Base-by-base conservation (phyloP, 2,888 invertebrate species). In the Cheilosia soror region DNA sequence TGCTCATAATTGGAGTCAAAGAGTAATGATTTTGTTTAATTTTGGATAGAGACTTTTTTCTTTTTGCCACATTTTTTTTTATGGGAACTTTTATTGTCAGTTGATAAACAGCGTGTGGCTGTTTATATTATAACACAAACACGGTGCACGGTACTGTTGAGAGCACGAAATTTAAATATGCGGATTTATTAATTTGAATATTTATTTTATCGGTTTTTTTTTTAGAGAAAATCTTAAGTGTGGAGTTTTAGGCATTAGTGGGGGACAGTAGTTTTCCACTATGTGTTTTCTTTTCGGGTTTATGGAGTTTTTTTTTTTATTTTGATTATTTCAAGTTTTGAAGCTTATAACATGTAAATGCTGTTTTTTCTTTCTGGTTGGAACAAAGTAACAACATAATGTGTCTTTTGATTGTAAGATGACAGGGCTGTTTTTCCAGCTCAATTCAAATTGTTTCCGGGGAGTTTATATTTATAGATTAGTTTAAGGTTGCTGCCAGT, bases 1-100 rank as follows among this genome's bases (percentile, higher is more conserved):
- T 71, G 58, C 27, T 72, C 78, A 83, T 79, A 83, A 84, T 65
- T 75, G 75, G 69, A 81, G 69, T 44, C 76, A 65, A 65, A 75
- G 58, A 69, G 79, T 79, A 63, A 55, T 72, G 47, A 33, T 83
- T 65, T 62, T 60, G 13, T 40, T 78, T 66, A 25, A 20, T 49
- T 81, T 69, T 76, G 57, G 68, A 15, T 37, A 66, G 76, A 81
- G 57, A 58, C 51, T 63, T 63, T 20, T 69, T 69, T 72, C 63
- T 31, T 33, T 37, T 11, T 11, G 37, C 4, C 9, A 29, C 53
- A 25, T 62, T 42, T 27, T 55, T 55, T 63, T 77, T 82, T 71
- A 65, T 81, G 81, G 73, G 5, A 58, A 62, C 20, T 75, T 80
- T 75, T 80, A 80, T 80, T 47, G 68, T 62, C 73, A 60, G 20